A percentile compares a stretch with the other conserved stretches of the same genome.
Conservation (phyloP, 2,888 invertebrate genomes). For the Scrobipalpa costella region DNA sequence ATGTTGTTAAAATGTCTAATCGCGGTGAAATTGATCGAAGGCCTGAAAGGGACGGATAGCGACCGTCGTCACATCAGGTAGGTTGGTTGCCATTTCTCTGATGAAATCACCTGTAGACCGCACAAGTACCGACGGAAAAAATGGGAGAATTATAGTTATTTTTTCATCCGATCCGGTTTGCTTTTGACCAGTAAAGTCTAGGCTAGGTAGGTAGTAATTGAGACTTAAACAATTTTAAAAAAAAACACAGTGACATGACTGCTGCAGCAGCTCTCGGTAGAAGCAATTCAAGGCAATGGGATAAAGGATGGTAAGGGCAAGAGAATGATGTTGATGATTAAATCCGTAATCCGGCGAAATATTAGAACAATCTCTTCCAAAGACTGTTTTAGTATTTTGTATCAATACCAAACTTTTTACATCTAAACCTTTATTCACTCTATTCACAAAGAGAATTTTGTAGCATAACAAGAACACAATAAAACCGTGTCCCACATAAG, state of each 20-base stretch:
- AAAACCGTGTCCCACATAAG: background rate
- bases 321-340: too few relatives aligned
- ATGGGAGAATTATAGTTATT: background rate
- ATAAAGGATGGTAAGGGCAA: too few relatives aligned
- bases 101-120: constrained; percentile 46
- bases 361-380: too few relatives aligned
- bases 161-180: background rate
- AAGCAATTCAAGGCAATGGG: too few relatives aligned
- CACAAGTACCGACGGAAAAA: constrained; percentile 17
- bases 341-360: too few relatives aligned
- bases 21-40: constrained; percentile 29
- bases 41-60: constrained; percentile 32
- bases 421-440: background rate
- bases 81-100: constrained; percentile 40
- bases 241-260: too few relatives aligned
- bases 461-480: background rate
- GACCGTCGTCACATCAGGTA: constrained; percentile 46
- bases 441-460: background rate
- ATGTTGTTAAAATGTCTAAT: constrained; percentile 23
- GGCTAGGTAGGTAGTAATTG: too few relatives aligned
- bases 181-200: too few relatives aligned
- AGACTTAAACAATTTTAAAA: too few relatives aligned
- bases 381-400: background rate
- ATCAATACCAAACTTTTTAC: background rate
- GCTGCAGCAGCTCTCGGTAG: too few relatives aligned